A percentile compares a stretch with the other conserved stretches of the same genome.
phyloP scores from a whole-genome alignment of 2,888 invertebrate genomes.

The Heliconius aoede region DNA sequence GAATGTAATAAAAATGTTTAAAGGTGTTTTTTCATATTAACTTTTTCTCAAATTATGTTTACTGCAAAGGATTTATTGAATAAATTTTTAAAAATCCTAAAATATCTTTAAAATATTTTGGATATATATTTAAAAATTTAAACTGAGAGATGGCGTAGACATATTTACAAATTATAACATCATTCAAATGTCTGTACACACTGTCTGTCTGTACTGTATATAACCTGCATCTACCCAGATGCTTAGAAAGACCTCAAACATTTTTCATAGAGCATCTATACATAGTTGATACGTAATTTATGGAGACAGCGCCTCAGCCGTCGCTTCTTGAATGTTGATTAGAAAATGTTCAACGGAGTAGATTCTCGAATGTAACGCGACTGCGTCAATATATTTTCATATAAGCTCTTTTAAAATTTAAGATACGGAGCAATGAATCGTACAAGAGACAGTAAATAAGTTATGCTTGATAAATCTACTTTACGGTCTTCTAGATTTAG shows the following conservation, averaged over 20 bases:
- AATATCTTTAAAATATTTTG: no score
- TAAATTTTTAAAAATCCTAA: no score
- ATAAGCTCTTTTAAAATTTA: constrained; percentile 41
- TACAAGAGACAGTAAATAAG: not conserved
- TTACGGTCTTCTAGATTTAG: not conserved
- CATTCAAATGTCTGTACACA: no score
- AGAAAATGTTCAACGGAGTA: constrained; percentile 63
- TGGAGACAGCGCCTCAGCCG: constrained; percentile 72
- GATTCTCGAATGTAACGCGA: constrained; percentile 58
- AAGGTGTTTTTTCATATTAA: no score
- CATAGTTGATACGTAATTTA: constrained; percentile 81
- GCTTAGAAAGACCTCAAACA: constrained; percentile 75
- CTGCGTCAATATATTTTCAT: constrained; percentile 49
- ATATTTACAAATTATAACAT: no score
- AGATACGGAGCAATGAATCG: constrained; percentile 18
- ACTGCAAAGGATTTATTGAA: no score
- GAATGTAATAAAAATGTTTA: not conserved
- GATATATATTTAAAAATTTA: no score
- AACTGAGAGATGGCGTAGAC: no score
- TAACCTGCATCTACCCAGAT: no score
- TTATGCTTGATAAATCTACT: not conserved
- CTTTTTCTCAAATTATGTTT: no score
- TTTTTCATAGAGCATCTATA: constrained; percentile 79
- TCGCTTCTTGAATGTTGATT: constrained; percentile 77
- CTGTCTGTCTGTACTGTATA: no score